Evolutionary conservation across 2,888 invertebrate species (phyloP).

Genomic region (Oligia fasciuncula): DNA sequence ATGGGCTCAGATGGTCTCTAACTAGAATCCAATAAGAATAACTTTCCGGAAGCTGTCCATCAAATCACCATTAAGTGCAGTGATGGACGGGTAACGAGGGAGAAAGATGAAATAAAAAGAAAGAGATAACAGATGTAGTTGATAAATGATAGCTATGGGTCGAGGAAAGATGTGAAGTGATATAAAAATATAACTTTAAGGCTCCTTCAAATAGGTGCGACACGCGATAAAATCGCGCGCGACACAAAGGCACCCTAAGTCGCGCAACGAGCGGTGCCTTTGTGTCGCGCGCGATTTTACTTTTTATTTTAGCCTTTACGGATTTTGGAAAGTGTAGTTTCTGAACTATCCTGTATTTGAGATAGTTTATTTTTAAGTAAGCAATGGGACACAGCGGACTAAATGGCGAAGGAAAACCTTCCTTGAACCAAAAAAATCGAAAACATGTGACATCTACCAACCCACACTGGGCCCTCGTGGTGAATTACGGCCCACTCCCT

Average conservation of each 20-base stretch:
- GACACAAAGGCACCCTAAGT: too few relatives aligned
- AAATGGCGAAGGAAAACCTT: too few relatives aligned
- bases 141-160: constrained; percentile 57
- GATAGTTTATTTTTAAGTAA: neutral
- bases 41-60: constrained; percentile 67
- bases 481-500: too few relatives aligned
- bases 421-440: too few relatives aligned
- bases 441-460: too few relatives aligned
- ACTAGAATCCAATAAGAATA: constrained; percentile 52
- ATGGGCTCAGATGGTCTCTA: constrained; percentile 43
- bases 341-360: neutral
- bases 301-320: too few relatives aligned
- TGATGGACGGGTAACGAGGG: constrained; percentile 65
- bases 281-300: too few relatives aligned
- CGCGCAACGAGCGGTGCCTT: too few relatives aligned
- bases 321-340: neutral
- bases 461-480: too few relatives aligned
- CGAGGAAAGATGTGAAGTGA: constrained; percentile 6
- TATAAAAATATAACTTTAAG: constrained; percentile 12
- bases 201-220: too few relatives aligned
- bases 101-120: constrained; percentile 59
- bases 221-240: too few relatives aligned
- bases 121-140: constrained; percentile 53
- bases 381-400: too few relatives aligned
- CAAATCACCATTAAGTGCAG: constrained; percentile 62